Evolutionary conservation across 2,888 invertebrate genomes (phyloP).

Genomic region (Leptinotarsa tumamoca): DNA sequence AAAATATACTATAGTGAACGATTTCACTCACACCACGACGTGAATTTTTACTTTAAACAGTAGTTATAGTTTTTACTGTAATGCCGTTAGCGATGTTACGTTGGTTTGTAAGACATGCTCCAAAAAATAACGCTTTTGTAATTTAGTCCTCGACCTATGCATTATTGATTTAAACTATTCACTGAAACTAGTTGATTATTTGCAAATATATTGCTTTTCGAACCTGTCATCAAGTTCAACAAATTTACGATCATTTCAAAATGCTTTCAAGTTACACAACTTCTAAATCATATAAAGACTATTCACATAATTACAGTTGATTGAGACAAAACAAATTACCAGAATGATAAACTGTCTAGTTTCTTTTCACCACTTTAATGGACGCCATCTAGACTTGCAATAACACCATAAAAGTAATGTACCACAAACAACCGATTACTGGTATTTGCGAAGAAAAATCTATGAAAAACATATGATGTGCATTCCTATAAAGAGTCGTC

Average conservation of each 20-base stretch:
- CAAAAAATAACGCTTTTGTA: no score
- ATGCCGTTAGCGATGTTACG: no score
- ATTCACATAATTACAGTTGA: not conserved
- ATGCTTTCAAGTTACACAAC: constrained; percentile 2
- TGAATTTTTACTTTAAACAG: no score
- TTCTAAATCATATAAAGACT: not conserved
- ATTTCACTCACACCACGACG: no score
- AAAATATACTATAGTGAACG: no score
- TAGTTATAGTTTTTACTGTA: no score
- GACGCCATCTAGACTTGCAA: not conserved
- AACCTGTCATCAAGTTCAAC: not conserved
- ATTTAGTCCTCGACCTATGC: no score
- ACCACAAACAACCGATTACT: not conserved
- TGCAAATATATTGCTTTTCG: not conserved
- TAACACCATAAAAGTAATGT: not conserved
- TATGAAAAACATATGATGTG: constrained; percentile 2
- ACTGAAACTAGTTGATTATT: not conserved
- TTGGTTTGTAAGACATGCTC: no score
- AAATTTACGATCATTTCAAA: constrained; percentile 4
- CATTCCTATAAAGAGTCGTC: not conserved
- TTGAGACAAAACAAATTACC: not conserved
- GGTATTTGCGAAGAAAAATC: not conserved
- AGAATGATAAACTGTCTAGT: not conserved
- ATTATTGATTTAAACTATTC: not conserved
- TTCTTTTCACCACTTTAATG: not conserved